Evolutionary conservation across 2,113 vertebrate species (phyloP).

Genomic region (Pseudorectes ferrugineus): DNA sequence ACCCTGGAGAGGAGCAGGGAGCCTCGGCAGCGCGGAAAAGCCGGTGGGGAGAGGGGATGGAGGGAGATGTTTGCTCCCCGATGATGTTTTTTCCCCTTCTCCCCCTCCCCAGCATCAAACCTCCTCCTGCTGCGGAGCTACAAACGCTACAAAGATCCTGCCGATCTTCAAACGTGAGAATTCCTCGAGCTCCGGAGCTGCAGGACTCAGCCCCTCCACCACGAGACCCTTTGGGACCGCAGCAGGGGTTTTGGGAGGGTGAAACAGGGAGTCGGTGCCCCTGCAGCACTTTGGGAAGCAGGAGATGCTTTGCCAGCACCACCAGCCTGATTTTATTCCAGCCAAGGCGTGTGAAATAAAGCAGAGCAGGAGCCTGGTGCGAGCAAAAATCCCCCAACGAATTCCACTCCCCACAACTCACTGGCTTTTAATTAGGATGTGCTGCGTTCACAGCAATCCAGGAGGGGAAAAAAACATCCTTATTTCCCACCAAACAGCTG

Average conservation of each 20-base stretch:
- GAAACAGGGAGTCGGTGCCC: background rate
- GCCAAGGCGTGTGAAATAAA: background rate
- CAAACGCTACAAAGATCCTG: no score
- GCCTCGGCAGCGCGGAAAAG: background rate
- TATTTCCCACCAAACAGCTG: background rate
- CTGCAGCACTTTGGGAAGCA: background rate
- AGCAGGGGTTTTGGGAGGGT: background rate
- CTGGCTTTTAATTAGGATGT: background rate
- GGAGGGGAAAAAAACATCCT: accelerated
- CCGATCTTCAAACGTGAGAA: accelerated
- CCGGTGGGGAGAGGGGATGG: background rate
- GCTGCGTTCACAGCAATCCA: background rate
- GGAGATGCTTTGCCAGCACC: background rate
- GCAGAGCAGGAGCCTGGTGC: background rate
- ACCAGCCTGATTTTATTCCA: background rate
- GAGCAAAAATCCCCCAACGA: background rate
- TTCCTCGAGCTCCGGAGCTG: background rate
- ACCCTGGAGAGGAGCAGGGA: background rate
- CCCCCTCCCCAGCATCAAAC: accelerated
- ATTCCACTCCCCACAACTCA: background rate
- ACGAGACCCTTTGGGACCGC: accelerated
- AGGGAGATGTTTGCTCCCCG: background rate
- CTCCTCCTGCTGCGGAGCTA: background rate
- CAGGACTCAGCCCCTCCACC: background rate
- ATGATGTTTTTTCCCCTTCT: background rate